Base-by-base conservation (phyloP, 2,797 vertebrate genomes). In the Sebastes cheni region DNA sequence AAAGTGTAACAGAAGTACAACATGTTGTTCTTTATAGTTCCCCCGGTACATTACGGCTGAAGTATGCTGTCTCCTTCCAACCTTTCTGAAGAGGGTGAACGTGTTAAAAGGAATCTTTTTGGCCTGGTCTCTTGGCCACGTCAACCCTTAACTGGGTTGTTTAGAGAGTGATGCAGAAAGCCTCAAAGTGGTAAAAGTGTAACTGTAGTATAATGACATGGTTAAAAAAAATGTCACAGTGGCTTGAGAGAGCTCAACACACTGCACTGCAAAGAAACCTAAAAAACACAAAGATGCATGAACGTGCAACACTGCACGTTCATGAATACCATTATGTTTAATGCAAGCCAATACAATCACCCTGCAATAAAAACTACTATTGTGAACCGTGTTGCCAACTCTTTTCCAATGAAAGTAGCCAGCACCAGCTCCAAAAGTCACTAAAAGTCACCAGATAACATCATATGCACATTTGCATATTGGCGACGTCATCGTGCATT, bases 361-460 rank as follows among this genome's bases (percentile, higher is more conserved):
- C 9, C 4, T 13, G n/a, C 18, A 36, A 50, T 30, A 52, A 18
- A 25, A 25, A 4, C 1, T 6, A 20, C 22, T 0, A 6, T 10
- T 52, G 39, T 25, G 16, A 34, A 34, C 16, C 20, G 16, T 50
- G 16, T 50, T 50, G 16, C 16, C 7, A 50, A 50, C 6, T 50
- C 42, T 50, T 50, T 50, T 50, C 42, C 42, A 20, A 50, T 50
- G 42, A 46, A 46, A 46, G 42, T 46, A 46, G 16, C 42, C 5
- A 46, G 0, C 16, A 46, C 16, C 7, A 46, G 42, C 16, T 50
- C 42, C 0, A 46, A 46, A 46, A 46, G 42, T 46, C 16, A 0
- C 42, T 18, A 20, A 50, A 50, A 50, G 16, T 50, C 42, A 18
- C 42, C 42, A 50, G 16, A 50, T 20, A 18, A 50, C 16, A 18